These are phyloP conservation scores for Drosophila murphyi DNA, from an alignment of 1,140 invertebrate genomes.

Conservation along the genomic window DNA sequence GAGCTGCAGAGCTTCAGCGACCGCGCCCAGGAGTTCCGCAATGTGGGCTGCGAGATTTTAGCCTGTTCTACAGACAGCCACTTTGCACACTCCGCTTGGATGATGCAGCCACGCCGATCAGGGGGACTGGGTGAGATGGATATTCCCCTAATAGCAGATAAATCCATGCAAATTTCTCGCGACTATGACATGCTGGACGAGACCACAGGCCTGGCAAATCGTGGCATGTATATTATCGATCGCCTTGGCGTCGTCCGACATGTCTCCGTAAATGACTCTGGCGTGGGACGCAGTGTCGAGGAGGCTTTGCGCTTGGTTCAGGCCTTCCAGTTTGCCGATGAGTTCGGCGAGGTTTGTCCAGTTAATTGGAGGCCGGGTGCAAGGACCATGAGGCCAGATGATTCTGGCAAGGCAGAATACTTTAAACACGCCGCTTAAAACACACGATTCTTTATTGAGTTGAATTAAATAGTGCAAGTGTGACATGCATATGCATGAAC, in stretches of 20 bases:
- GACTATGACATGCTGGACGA: slow-evolving; percentile 97
- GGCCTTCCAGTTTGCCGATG: slow-evolving; percentile 97
- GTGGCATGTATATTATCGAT: slow-evolving; percentile 99
- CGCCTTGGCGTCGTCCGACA: slow-evolving; percentile 95
- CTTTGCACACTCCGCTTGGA: slow-evolving; percentile 95
- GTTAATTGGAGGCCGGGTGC: slow-evolving; percentile 94
- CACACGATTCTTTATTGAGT: background rate
- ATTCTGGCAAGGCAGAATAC: slow-evolving; percentile 42
- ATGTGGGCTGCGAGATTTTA: slow-evolving; percentile 93
- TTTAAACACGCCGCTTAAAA: slow-evolving; percentile 49
- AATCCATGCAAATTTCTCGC: slow-evolving; percentile 92
- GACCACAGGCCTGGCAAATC: slow-evolving; percentile 95
- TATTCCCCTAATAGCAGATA: slow-evolving; percentile 97
- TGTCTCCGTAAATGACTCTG: slow-evolving; percentile 98
- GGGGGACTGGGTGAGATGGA: slow-evolving; percentile 97
- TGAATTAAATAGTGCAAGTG: slow-evolving; percentile 21
- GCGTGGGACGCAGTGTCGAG: slow-evolving; percentile 96
- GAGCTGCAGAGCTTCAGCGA: slow-evolving; percentile 98
- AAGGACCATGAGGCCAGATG: slow-evolving; percentile 29
- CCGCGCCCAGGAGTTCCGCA: slow-evolving; percentile 91
- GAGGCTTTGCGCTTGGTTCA: slow-evolving; percentile 97
- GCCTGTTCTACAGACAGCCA: slow-evolving; percentile 96
- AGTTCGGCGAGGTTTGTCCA: slow-evolving; percentile 98
- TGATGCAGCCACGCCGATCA: slow-evolving; percentile 96
- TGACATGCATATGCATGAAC: background rate